Conservation (phyloP, 2,888 invertebrate genomes). For the Heteromyza rotundicornis region DNA sequence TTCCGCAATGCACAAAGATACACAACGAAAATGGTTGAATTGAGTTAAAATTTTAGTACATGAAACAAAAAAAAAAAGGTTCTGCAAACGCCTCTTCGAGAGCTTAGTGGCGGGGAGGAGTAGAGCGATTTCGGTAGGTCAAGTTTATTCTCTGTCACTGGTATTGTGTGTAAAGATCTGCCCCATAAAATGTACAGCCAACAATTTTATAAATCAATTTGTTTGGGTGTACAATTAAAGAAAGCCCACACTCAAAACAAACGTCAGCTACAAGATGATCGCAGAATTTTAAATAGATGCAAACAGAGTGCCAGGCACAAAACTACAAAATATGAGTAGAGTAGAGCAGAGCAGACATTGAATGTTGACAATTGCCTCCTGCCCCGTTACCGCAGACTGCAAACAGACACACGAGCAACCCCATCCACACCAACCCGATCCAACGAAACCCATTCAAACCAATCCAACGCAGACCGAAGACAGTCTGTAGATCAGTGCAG, state of each 20-base stretch:
- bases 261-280: conserved; percentile 11
- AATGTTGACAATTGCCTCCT: conserved; percentile 27
- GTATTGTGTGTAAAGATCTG: no score
- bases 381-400: conserved; percentile 15
- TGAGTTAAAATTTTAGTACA: no score
- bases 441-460: not conserved
- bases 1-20: no score
- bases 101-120: no score
- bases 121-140: no score
- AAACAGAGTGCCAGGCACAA: not conserved
- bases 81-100: no score
- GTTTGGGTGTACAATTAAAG: not conserved
- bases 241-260: not conserved
- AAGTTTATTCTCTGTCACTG: no score
- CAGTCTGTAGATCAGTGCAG: not conserved
- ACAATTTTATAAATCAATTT: no score
- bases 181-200: no score
- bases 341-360: not conserved
- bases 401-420: not conserved
- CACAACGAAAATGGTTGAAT: no score
- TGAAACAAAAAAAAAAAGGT: no score
- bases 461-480: not conserved
- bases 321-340: conserved; percentile 24
- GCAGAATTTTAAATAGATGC: conserved; percentile 15
- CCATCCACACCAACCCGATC: no score